Evolutionary conservation across 2,888 invertebrate genomes (phyloP), one percentile per base, ranked within the genome.

Genomic region (Netelia fuscicornis): DNA sequence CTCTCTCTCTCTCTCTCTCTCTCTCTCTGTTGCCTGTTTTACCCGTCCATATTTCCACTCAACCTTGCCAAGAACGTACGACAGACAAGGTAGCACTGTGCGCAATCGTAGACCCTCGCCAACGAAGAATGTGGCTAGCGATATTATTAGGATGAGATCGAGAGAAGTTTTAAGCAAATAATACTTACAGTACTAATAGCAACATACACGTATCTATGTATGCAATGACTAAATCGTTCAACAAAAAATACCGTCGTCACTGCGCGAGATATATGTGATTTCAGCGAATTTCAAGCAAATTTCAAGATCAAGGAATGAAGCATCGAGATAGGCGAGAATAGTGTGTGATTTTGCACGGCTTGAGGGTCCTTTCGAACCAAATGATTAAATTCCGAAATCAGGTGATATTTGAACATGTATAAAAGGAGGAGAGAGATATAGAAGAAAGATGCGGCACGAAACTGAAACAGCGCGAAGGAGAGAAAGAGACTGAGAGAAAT

Each of bases 311-410:
- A 30, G 3, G 30, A 30, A 30, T 30, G 30, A 30, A 30, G 30
- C 30, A 30, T 30, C 30, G 30, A 30, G 30, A 30, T 30, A 30
- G 30, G 23, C 42, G 56, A 58, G 58, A 68, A 58, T 54, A 56
- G 25, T 17, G 20, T 76, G 68, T 20, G 48, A 82, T 82, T 77
- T 77, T 30, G 58, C 70, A 30, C 20, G 30, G 56, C 52, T 58
- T 23, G 23, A 37, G 48, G 54, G 54, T 82, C 76, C 64, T 87
- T 88, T 89, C 88, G 88, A 89, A 89, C 85, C 87, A 86, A 88
- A 90, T 90, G 90, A 90, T 90, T 90, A 89, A 90, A 90, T 90
- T 87, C 89, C 86, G 87, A 88, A 89, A 90, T 87, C 89, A 87
- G 84, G 86, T 81, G 81, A 52, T 52, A 44, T 17, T 11, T 48